Conservation (phyloP, 2,888 invertebrate species). For the Xylocampa areola region DNA sequence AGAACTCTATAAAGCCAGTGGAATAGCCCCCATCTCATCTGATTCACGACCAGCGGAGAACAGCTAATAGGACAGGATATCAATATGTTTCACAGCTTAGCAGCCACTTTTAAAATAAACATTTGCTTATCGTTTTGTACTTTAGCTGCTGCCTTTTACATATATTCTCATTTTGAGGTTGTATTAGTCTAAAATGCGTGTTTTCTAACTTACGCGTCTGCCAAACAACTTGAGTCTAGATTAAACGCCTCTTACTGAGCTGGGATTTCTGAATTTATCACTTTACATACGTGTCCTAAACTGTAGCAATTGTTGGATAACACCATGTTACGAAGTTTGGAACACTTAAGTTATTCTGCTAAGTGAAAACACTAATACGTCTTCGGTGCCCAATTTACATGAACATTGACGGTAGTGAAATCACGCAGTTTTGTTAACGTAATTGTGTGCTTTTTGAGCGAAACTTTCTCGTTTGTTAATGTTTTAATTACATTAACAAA, state of each 20-base stretch:
- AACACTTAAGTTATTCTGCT: slow-evolving; percentile 1
- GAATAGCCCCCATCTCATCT: slow-evolving; percentile 53
- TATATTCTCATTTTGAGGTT: slow-evolving; percentile 9
- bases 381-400: background rate
- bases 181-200: background rate
- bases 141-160: slow-evolving; percentile 13
- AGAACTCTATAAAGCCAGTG: slow-evolving; percentile 61
- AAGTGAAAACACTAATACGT: background rate
- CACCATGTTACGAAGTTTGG: background rate
- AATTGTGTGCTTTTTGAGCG: slow-evolving; percentile 1
- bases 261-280: slow-evolving; percentile 26
- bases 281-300: slow-evolving; percentile 4
- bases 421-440: background rate
- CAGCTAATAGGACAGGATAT: slow-evolving; percentile 51
- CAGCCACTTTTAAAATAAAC: slow-evolving; percentile 24
- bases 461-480: background rate
- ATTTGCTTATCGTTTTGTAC: slow-evolving; percentile 12
- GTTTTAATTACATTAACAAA: no score
- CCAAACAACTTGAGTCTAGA: slow-evolving; percentile 7
- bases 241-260: slow-evolving; percentile 24
- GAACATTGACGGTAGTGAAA: slow-evolving; percentile 7
- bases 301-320: slow-evolving; percentile 7
- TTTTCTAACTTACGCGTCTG: slow-evolving; percentile 11
- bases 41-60: slow-evolving; percentile 46
- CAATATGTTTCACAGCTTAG: slow-evolving; percentile 45